Evolutionary conservation across 2,888 invertebrate species (phyloP).

Genomic region (Agrenia bidenticulata): DNA sequence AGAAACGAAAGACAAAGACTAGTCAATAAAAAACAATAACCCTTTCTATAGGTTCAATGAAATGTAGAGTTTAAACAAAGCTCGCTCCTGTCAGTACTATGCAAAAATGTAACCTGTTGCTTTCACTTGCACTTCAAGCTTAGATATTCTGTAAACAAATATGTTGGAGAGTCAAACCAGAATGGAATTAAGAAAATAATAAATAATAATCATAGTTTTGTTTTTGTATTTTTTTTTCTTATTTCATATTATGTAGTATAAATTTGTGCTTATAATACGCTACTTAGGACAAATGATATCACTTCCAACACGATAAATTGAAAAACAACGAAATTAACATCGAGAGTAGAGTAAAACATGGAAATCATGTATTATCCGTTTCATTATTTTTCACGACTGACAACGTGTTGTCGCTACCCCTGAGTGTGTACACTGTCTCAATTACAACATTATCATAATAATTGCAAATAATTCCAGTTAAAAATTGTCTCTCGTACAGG

Average conservation of each 20-base stretch:
- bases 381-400: neutral
- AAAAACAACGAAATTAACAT: slow-evolving; percentile 8
- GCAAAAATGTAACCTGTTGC: no score
- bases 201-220: no score
- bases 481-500: slow-evolving; percentile 24
- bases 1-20: no score
- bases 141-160: no score
- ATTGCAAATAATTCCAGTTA: neutral
- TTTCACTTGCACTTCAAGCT: no score
- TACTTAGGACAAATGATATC: slow-evolving; percentile 7
- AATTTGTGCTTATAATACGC: neutral
- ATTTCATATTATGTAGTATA: neutral
- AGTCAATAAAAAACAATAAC: no score
- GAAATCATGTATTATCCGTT: neutral
- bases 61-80: no score
- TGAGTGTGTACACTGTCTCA: slow-evolving; percentile 9
- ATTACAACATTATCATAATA: neutral
- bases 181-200: no score
- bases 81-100: no score
- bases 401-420: slow-evolving; percentile 12
- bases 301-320: slow-evolving; percentile 11
- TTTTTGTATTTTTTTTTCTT: no score
- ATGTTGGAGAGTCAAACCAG: no score
- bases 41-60: no score
- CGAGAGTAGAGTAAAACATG: neutral